Base-by-base conservation (phyloP, 2,797 vertebrate species). In the Smutsia gigantea region DNA sequence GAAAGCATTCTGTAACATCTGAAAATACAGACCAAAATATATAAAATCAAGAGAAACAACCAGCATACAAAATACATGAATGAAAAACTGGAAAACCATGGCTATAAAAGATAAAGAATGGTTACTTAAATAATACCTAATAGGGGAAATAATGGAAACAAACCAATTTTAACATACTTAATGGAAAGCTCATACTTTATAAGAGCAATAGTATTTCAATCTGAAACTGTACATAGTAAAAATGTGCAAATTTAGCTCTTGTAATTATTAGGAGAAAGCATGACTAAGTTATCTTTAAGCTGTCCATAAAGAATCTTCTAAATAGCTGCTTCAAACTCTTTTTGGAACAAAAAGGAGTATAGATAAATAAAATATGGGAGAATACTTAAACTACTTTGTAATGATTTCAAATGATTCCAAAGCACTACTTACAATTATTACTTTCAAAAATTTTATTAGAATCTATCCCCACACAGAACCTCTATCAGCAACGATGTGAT, bases 11-110 rank as follows among this genome's bases (percentile, higher is more conserved):
- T n/a, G 66, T 6, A 63, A 96, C 53, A 64, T 68, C 69, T 63
- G 81, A 90, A 95, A 97, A 90, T 63, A 94, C 2, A 64, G 46
- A 74, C 42, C 53, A 90, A 95, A 97, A 95, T 69, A 79, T 21
- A 49, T 57, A 83, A 88, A 82, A 77, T 69, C 25, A 75, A 90
- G 34, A 86, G 4, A 91, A 82, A 92, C 79, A 34, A 93, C 9
- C n/a, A 85, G 31, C 23, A 81, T 59, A 85, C n/a, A 83, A 71
- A 94, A 96, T 72, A 78, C 34, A 34, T 86, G 63, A 88, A 92
- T 51, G 71, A 90, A 93, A 87, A 87, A 90, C 57, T 7, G 4
- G 34, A 88, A 87, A 72, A 77, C 46, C 37, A 37, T 49, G 7
- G 49, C 63, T 57, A 86, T 0, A 75, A 59, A 87, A 51, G 23